Percentiles rank a stretch among this genome's conserved stretches.
Evolutionary conservation across 2,888 invertebrate genomes (phyloP).

Genomic region (Cephus rjabovi): DNA sequence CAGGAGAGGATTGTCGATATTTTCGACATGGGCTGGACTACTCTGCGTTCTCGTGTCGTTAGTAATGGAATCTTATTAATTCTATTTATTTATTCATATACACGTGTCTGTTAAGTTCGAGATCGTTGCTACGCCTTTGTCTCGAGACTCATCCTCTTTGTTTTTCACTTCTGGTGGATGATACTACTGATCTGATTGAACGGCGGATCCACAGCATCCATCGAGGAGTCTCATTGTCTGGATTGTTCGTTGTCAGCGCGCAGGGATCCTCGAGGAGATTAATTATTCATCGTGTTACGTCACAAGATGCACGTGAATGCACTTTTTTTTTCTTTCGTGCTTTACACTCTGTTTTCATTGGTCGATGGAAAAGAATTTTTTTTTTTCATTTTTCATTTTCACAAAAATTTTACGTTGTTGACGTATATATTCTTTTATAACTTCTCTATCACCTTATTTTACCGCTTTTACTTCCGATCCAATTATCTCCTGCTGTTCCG

Average conservation of each 20-base stretch:
- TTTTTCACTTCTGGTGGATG: neutral
- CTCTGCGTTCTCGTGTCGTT: slow-evolving; percentile 71
- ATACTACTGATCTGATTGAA: neutral
- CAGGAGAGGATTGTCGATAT: slow-evolving; percentile 39
- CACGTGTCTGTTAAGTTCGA: neutral
- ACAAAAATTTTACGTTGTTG: neutral
- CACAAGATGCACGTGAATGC: neutral
- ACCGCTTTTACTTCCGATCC: slow-evolving; percentile 39
- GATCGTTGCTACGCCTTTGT: neutral
- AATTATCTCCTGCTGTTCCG: slow-evolving; percentile 42
- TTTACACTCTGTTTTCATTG: neutral
- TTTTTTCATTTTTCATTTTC: neutral
- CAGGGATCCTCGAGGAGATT: neutral
- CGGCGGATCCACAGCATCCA: neutral
- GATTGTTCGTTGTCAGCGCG: neutral
- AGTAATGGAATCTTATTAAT: slow-evolving; percentile 52
- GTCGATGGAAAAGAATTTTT: neutral
- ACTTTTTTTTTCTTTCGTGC: neutral
- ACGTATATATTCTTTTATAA: neutral
- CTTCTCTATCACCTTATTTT: neutral
- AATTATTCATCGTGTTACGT: neutral
- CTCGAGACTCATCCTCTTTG: neutral
- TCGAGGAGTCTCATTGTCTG: neutral
- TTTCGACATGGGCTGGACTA: slow-evolving; percentile 71
- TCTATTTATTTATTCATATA: neutral